Conservation (phyloP, 2,113 vertebrate genomes). For the Danio rerio region GRCz12tu NC_133176.1:5845001-5845500, state of each 20-base stretch:
- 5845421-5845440: background rate
- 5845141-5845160: constrained; percentile 17
- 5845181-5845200: constrained; percentile 10
- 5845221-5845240: constrained; percentile 56
- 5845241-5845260: background rate
- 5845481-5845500: background rate
- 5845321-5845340: background rate
- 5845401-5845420: background rate
- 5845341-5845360: background rate
- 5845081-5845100: background rate
- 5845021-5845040: background rate
- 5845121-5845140: background rate
- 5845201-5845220: constrained; percentile 8
- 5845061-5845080: constrained; percentile 5
- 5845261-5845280: background rate
- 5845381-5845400: constrained; percentile 20
- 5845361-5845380: background rate
- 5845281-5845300: background rate
- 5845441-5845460: background rate
- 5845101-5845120: constrained; percentile 8
- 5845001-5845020: background rate
- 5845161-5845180: constrained; percentile 19
- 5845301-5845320: background rate
- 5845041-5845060: constrained; percentile 27
- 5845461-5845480: background rate